Evolutionary conservation across 2,888 invertebrate species (phyloP).

Genomic region (Hyles lineata): DNA sequence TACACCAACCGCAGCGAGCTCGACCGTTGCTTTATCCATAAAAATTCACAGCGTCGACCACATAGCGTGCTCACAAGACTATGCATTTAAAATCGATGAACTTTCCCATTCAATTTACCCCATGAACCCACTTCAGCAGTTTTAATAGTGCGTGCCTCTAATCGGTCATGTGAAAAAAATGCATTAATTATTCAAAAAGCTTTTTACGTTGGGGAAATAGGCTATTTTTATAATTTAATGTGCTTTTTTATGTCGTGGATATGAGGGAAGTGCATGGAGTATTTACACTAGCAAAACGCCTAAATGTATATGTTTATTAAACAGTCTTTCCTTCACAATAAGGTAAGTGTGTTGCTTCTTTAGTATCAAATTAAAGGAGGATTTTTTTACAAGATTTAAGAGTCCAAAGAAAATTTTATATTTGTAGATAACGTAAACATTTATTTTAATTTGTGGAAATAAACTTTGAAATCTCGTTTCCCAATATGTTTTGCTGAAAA

Average conservation of each 20-base stretch:
- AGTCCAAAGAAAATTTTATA: too few species aligned
- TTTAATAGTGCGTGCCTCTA: conserved; percentile 9
- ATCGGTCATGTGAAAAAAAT: conserved; percentile 7
- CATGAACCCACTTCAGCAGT: neutral
- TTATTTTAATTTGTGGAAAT: too few species aligned
- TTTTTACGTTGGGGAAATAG: conserved; percentile 15
- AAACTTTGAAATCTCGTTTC: too few species aligned
- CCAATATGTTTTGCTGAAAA: too few species aligned
- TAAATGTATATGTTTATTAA: too few species aligned
- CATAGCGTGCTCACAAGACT: conserved; percentile 39
- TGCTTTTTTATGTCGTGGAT: neutral
- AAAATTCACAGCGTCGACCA: neutral
- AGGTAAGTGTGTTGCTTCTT: too few species aligned
- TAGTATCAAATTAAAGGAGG: too few species aligned
- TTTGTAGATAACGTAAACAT: too few species aligned
- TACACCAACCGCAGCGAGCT: too few species aligned
- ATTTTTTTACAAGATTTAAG: too few species aligned
- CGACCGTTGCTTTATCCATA: neutral
- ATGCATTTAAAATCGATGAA: conserved; percentile 24
- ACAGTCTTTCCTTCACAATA: too few species aligned
- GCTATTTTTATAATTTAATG: conserved; percentile 17
- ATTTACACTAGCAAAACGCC: neutral
- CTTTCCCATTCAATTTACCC: conserved; percentile 10
- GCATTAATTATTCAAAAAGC: conserved; percentile 24
- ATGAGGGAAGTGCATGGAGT: neutral